These are phyloP conservation scores for Cecropterus lyciades DNA, from an alignment of 1,140 invertebrate species.

Conservation along the genomic window DNA sequence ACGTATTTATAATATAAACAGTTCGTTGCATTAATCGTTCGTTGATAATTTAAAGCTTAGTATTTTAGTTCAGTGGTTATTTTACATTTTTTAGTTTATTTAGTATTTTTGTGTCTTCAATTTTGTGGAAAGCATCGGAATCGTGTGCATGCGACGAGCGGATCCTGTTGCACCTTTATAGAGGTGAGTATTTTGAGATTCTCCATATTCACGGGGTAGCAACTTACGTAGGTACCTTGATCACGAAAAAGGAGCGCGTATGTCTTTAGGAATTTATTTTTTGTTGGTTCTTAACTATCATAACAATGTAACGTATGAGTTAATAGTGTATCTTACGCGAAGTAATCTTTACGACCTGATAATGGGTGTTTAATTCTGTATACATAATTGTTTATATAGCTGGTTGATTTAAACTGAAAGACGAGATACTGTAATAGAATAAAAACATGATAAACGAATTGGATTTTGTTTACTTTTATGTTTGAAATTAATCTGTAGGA, in stretches of 20 bases:
- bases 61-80: conserved; percentile 41
- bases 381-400: background rate
- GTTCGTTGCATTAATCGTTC: conserved; percentile 1
- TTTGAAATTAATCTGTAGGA: too few relatives aligned
- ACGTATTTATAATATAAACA: conserved; percentile 6
- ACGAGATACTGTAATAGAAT: conserved; percentile 1
- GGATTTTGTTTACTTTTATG: background rate
- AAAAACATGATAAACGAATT: background rate
- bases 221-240: too few relatives aligned
- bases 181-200: conserved; percentile 69
- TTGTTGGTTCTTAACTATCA: background rate
- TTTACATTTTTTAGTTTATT: conserved; percentile 37
- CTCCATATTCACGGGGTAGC: conserved; percentile 1
- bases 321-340: background rate
- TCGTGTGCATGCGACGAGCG: conserved; percentile 57
- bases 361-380: conserved; percentile 3
- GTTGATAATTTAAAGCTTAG: conserved; percentile 23
- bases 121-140: conserved; percentile 71
- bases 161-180: conserved; percentile 76
- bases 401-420: background rate
- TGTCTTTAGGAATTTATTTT: background rate
- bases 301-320: background rate
- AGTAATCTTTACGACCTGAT: conserved; percentile 23
- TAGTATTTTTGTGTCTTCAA: conserved; percentile 57
- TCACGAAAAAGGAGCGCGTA: background rate